Percentiles rank a stretch among this genome's conserved stretches.
Conservation (phyloP, 2,797 vertebrate species). For the Heliangelus exortis region DNA sequence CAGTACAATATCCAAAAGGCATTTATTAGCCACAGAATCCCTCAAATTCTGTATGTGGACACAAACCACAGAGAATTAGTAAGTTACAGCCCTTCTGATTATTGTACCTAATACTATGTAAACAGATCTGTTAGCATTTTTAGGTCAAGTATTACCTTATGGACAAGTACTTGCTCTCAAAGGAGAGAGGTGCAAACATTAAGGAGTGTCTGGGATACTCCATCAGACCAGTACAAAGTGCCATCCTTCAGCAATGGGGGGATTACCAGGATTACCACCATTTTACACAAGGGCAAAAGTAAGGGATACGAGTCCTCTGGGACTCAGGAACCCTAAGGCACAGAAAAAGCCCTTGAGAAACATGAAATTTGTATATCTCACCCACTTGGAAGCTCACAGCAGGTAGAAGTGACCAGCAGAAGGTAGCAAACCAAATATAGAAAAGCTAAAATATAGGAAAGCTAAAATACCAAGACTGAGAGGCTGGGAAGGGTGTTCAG, state of each 20-base stretch:
- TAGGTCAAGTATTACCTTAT: not conserved
- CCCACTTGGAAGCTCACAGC: not conserved
- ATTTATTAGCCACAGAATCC: not conserved
- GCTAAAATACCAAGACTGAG: not conserved
- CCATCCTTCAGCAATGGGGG: not conserved
- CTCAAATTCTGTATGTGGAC: not conserved
- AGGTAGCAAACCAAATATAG: not conserved
- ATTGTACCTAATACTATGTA: not conserved
- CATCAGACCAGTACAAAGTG: not conserved
- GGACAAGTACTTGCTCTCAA: not conserved
- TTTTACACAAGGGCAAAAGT: constrained; percentile 1
- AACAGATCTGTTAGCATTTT: not conserved
- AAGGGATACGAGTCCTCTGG: not conserved
- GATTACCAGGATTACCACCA: constrained; percentile 6
- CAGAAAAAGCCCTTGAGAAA: not conserved
- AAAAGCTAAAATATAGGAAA: not conserved
- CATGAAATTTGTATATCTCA: not conserved
- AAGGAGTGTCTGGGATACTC: not conserved
- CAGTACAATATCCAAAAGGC: not conserved
- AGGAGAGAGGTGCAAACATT: not conserved
- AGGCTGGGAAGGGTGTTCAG: not conserved
- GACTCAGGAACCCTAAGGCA: not conserved
- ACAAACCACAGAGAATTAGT: not conserved
- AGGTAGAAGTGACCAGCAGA: not conserved
- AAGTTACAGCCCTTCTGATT: not conserved